Base-by-base conservation (phyloP, 2,797 vertebrate species). In the Arvicola amphibius region DNA sequence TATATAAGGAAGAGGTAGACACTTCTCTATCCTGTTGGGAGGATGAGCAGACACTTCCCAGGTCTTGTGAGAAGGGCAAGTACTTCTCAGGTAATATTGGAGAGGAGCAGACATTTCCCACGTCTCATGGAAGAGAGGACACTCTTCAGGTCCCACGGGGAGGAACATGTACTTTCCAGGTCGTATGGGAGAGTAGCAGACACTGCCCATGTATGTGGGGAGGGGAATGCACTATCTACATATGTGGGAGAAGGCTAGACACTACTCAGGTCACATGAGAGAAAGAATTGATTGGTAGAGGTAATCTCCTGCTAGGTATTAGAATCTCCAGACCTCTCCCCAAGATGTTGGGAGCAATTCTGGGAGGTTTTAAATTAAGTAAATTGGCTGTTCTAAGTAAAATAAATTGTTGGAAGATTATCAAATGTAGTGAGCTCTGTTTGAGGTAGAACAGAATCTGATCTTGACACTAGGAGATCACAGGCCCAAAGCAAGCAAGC, bases 391-490 rank as follows among this genome's bases (percentile, higher is more conserved):
- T 59, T 59, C 17, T 59, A 59, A 59, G 56, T 59, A 59, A 59
- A 59, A 59, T 23, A 80, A 85, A 59, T 4, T 19, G 0, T 61
- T 67, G 11, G 37, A 29, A 34, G 27, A 76, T 7, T n/a, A 51
- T 77, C 27, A 81, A 67, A 86, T 13, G 9, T 48, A 74, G 48
- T 74, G 34, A 63, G 12, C 89, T 93, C 51, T 67, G 12, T 77
- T 34, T 3, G 8, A 76, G 13, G 3, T 43, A 1, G 7, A 21
- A 67, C 0, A 21, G 32, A 2, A 0, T 43, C 1, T 67, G 3
- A 48, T 83, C 27, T 48, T 63, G 21, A 94, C 37, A 79, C 61
- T 81, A n/a, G 43, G 56, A 76, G 37, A 12, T 79, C 16, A 2
- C 9, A 29, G 19, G 21, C 6, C 14, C 8, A 29, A 51, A 27